Base-by-base conservation (phyloP, 2,888 invertebrate species). In the Crematogaster levior region DNA sequence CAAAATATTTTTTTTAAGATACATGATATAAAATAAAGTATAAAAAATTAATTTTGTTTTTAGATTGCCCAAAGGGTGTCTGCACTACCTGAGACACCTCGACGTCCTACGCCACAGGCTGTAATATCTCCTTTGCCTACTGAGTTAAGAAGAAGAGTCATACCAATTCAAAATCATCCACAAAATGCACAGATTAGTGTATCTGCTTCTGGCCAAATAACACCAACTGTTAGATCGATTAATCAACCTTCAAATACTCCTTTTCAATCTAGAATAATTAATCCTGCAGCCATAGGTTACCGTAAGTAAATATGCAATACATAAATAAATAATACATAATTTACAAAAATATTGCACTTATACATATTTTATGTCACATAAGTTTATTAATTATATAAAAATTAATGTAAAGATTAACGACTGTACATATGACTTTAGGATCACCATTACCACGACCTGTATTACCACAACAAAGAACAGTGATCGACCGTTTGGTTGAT, bases 401-500 rank as follows among this genome's bases (percentile, higher is more conserved):
- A 15, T 73, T n/a, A n/a, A n/a, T n/a, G n/a, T n/a, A n/a, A n/a
- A n/a, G 37, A 66, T 58, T 65, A 24, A 48, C 5, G 18, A 68
- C 43, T 72, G 1, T 30, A 18, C 34, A 43, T 75, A 40, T 43
- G 9, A 58, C 9, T 82, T 83, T 63, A 94, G 94, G 91, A 81
- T 87, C 91, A 72, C 92, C 93, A 77, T 95, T 97, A 85, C 96
- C 97, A 34, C 95, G 98, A 30, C 97, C 97, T 15, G 95, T 98
- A 89, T 94, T 97, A 79, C 97, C 97, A 9, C 95, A 96, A 84
- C 96, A 98, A 86, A 96, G 98, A 83, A 96, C 97, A 7, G 96
- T 97, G 46, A 94, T 99, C 85, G 99, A 99, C 94, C 97, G 97
- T 92, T 95, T 99, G 91, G 97, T 99, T 21, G 99, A 99, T 94